Evolutionary conservation across 2,797 vertebrate species (phyloP).

Genomic region (Pteronotus mesoamericanus): DNA sequence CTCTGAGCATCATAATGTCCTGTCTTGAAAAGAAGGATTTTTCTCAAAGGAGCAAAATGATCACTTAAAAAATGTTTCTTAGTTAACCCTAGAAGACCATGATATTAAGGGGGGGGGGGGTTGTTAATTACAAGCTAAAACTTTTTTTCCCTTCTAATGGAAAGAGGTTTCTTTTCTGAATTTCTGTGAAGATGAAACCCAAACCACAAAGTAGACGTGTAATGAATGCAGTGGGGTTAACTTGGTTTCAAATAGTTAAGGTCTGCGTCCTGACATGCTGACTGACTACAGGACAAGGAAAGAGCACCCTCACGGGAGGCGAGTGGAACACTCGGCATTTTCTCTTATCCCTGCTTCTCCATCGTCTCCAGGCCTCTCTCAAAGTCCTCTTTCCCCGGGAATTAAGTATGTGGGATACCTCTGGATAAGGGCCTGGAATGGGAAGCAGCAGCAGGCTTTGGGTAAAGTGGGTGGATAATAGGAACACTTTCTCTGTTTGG

Average conservation of each 20-base stretch:
- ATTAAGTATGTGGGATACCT: neutral
- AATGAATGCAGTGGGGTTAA: neutral
- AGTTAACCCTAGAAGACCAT: neutral
- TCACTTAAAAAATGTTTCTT: neutral
- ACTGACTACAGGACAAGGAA: neutral
- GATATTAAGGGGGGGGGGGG: rapidly evolving
- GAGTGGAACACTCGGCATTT: neutral
- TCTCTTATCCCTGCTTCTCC: neutral
- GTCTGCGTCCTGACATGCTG: neutral
- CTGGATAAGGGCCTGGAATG: neutral
- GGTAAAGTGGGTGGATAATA: neutral
- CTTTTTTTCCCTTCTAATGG: neutral
- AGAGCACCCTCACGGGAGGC: neutral
- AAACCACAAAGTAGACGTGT: neutral
- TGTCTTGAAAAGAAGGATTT: neutral
- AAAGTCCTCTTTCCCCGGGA: neutral
- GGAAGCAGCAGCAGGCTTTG: neutral
- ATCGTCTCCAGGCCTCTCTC: neutral
- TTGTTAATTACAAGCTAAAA: neutral
- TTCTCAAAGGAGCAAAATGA: neutral
- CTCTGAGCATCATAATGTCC: neutral
- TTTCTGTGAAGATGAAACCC: neutral
- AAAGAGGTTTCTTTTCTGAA: neutral
- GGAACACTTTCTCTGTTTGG: neutral
- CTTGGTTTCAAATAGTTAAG: neutral